Evolutionary conservation across 2,113 vertebrate species (phyloP).

Genomic region (Platysteira castanea): DNA sequence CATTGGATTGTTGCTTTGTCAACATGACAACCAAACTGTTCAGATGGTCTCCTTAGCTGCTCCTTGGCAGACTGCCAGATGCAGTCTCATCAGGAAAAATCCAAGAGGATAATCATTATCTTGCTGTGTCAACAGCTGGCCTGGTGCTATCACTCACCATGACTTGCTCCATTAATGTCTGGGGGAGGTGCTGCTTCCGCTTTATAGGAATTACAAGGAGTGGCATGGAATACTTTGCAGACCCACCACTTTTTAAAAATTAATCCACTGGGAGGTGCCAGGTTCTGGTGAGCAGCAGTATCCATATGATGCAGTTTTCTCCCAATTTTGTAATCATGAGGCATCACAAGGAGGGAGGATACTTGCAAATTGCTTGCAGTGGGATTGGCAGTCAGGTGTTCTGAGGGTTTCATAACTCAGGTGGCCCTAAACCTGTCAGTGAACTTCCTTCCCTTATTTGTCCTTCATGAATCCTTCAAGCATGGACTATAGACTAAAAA

Average conservation of each 20-base stretch:
- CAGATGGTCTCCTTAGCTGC: neutral
- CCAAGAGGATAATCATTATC: slow-evolving; percentile 38
- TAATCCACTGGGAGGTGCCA: neutral
- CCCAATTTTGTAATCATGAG: neutral
- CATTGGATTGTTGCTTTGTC: neutral
- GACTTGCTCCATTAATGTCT: neutral
- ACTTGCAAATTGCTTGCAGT: neutral
- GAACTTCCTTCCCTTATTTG: neutral
- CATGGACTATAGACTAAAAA: rapidly evolving
- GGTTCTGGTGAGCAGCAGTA: neutral
- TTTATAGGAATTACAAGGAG: neutral
- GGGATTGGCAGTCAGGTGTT: neutral
- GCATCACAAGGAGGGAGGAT: neutral
- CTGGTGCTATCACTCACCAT: neutral
- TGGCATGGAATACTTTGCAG: neutral
- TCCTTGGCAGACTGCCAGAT: neutral
- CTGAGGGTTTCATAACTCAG: neutral
- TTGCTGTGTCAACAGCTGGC: slow-evolving; percentile 52
- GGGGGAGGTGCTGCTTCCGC: neutral
- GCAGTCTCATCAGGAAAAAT: slow-evolving; percentile 37
- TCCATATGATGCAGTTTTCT: neutral
- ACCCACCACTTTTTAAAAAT: neutral
- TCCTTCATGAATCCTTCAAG: neutral
- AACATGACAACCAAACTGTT: neutral
- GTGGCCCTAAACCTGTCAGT: neutral